Evolutionary conservation across 2,113 vertebrate species (phyloP), one percentile per base, ranked within the genome.

Genomic region (Pungitius pungitius): DNA sequence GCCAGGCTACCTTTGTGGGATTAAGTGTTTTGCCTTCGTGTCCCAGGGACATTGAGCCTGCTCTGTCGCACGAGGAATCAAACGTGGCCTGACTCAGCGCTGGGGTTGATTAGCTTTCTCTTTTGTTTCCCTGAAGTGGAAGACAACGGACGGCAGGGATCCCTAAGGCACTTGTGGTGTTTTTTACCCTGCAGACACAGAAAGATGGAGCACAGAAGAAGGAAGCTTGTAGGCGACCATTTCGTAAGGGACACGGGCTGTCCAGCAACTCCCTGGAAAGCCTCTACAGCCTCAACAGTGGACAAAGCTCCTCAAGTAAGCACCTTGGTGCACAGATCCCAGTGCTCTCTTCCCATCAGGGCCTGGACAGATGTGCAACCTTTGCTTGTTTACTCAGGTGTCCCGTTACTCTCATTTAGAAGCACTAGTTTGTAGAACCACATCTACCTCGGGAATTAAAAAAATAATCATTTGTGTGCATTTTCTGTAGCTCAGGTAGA

Each of bases 261-360:
- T 68, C 91, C 90, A 95, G 94, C 30, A 95, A 95, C 82, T 98
- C 96, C 33, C 81, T 96, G 90, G 96, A 97, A 81, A 97, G 96
- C 81, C 93, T 98, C 56, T 95, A 95, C 47, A 97, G 96, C 83
- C 88, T 94, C 20, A 92, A 94, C 75, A 96, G 96, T 58, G 93
- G 95, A 51, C 94, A 92, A 77, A 97, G 96, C 84, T 96, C 96
- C 75, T 96, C 96, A 77, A 97, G 97, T 99, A 95, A 98, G 95
- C 88, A 74, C 56, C 37, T 15, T 30, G 11, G 9, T 67, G 63
- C 78, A 39, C 47, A 24, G 30, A 37, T 30, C 78, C 75, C 70
- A 67, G 35, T 5, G 9, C 27, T 8, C 51, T 73, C 58, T n/a
- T 40, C 59, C 63, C 73, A 81, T 24, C 27, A 69, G 52, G 33